Evolutionary conservation across 2,888 invertebrate genomes (phyloP).

Genomic region (Aphodius sticticus): DNA sequence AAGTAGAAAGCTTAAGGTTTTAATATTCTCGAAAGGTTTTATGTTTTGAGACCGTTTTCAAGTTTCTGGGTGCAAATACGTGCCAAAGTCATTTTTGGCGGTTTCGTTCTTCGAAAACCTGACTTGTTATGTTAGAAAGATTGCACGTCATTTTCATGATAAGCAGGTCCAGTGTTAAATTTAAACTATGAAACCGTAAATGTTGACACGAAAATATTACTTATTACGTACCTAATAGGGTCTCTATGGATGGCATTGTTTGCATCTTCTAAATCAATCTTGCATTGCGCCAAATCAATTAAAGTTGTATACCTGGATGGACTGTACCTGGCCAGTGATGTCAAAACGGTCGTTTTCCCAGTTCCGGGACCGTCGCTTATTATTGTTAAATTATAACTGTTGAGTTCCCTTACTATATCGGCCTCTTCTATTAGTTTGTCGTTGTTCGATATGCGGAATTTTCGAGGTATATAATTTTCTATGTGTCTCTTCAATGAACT

Average conservation of each 20-base stretch:
- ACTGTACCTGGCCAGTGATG: background rate
- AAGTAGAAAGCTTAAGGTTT: too few relatives aligned
- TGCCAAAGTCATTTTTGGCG: too few relatives aligned
- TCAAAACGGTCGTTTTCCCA: background rate
- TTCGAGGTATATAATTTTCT: background rate
- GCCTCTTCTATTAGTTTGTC: background rate
- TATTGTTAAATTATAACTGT: background rate
- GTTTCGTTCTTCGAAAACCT: too few relatives aligned
- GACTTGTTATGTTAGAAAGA: too few relatives aligned
- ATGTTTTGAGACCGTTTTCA: too few relatives aligned
- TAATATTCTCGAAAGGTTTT: too few relatives aligned
- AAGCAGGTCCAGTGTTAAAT: too few relatives aligned
- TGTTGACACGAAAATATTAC: background rate
- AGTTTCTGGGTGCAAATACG: too few relatives aligned
- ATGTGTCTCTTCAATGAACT: background rate
- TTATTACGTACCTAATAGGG: conserved; percentile 4
- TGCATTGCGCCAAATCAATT: background rate
- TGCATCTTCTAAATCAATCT: background rate
- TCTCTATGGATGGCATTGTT: background rate
- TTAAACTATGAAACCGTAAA: background rate
- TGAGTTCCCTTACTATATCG: background rate
- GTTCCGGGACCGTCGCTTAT: background rate
- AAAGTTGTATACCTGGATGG: background rate
- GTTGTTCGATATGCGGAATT: background rate
- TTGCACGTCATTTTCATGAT: too few relatives aligned